Evolutionary conservation across 2,888 invertebrate genomes (phyloP).

Genomic region (Lycophotia porphyrea): DNA sequence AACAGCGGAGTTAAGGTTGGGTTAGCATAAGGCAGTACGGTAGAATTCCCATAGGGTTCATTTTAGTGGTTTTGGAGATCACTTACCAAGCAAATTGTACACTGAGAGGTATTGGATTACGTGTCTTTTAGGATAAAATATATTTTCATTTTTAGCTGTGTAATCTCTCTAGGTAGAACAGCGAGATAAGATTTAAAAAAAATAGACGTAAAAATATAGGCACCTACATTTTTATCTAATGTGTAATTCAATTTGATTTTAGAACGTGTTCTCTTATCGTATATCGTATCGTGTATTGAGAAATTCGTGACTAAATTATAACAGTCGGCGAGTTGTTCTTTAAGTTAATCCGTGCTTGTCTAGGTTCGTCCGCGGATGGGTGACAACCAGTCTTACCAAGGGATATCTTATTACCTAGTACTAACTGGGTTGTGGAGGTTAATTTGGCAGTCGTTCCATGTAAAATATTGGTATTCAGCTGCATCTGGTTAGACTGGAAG

Average conservation of each 20-base stretch:
- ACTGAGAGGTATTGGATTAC: background rate
- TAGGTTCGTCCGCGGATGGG: background rate
- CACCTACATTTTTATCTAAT: background rate
- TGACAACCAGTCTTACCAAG: background rate
- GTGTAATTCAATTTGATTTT: background rate
- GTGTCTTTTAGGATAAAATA: background rate
- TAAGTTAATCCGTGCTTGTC: background rate
- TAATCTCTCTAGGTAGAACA: too few relatives aligned
- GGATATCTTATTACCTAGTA: background rate
- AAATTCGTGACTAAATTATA: background rate
- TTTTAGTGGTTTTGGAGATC: conserved; percentile 4
- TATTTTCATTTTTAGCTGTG: too few relatives aligned
- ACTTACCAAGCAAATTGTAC: background rate
- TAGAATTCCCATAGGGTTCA: background rate
- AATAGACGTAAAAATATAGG: too few relatives aligned
- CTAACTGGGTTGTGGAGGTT: background rate
- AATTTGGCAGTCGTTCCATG: background rate
- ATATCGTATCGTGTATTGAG: background rate
- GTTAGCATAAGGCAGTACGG: background rate
- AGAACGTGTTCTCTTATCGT: too few relatives aligned
- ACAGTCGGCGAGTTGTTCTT: background rate
- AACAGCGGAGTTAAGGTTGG: background rate
- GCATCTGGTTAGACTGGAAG: too few relatives aligned
- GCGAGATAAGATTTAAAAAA: too few relatives aligned
- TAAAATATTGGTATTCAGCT: too few relatives aligned